phyloP scores from a whole-genome alignment of 2,113 vertebrate species.

The Copsychus sechellarum region DNA sequence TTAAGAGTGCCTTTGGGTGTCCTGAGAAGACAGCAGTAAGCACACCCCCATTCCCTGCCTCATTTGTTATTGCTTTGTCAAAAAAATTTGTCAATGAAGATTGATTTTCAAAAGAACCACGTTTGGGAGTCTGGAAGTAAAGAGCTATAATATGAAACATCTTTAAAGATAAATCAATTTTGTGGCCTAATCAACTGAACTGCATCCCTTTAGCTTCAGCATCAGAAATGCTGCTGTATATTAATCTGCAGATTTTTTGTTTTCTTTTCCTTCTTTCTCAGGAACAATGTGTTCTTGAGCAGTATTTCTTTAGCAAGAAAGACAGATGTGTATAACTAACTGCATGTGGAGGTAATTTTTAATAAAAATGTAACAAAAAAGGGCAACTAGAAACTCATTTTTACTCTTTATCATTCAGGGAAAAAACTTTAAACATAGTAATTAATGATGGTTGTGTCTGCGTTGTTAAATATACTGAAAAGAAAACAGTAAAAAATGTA shows the following conservation, averaged over 20 bases:
- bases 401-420: not conserved
- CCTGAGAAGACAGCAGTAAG: not conserved
- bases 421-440: not conserved
- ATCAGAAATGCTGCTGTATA: not conserved
- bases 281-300: not conserved
- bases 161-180: slow-evolving; percentile 57
- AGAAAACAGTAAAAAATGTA: not conserved
- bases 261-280: not conserved
- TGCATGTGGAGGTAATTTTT: not conserved
- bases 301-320: not conserved
- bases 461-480: not conserved
- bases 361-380: not conserved
- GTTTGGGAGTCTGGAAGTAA: not conserved
- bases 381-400: not conserved
- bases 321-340: not conserved
- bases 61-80: slow-evolving; percentile 32
- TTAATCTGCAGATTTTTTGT: not conserved
- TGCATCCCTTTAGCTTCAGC: not conserved
- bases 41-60: not conserved
- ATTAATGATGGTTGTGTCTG: not conserved
- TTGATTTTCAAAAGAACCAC: slow-evolving; percentile 43
- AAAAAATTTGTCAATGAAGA: slow-evolving; percentile 30
- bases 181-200: slow-evolving; percentile 34
- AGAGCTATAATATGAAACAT: not conserved
- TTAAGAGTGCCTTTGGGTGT: slow-evolving; percentile 13